Base-by-base conservation (phyloP, 2,797 vertebrate genomes). In the Macropodus opercularis region DNA sequence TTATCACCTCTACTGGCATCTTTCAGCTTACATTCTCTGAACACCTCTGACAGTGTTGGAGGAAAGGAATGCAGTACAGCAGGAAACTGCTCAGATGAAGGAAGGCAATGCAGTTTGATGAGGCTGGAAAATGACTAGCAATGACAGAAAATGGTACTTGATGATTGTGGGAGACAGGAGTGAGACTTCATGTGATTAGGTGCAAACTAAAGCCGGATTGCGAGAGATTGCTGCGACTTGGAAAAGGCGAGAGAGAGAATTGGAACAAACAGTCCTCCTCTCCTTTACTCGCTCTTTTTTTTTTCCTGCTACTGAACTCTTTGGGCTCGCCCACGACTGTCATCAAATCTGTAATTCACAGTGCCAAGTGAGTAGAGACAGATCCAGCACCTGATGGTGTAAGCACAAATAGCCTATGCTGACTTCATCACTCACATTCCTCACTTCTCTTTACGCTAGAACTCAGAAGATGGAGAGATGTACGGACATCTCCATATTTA, bases 121-220 rank as follows among this genome's bases (percentile, higher is more conserved):
- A 89, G 72, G 72, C 69, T 64, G 64, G 63, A 78, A 80, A 80
- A 86, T 83, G 83, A 86, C 83, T 70, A 66, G 77, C 77, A 73
- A 81, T 83, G 86, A 80, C 85, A 82, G 72, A 79, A 88, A 88
- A 87, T 83, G 77, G 56, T 72, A 72, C 63, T 64, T 13, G 48
- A 77, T 88, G 88, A 90, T 90, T 90, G 76, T 77, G 54, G 65
- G 67, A 69, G 83, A 85, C 81, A 72, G 76, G 61, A 82, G 82
- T 52, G 84, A 84, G 80, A 77, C 79, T 73, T 77, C 66, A 48
- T 62, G 72, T 86, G 88, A 90, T 91, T 85, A 80, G 77, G 79
- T 71, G 79, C 70, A 79, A 86, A 77, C 84, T 72, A 63, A 77
- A 81, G 70, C 36, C 4, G 72, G 62, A 83, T 83, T 84, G 84